phyloP scores from a whole-genome alignment of 1,140 invertebrate genomes.

The Nephotettix cincticeps region DNA sequence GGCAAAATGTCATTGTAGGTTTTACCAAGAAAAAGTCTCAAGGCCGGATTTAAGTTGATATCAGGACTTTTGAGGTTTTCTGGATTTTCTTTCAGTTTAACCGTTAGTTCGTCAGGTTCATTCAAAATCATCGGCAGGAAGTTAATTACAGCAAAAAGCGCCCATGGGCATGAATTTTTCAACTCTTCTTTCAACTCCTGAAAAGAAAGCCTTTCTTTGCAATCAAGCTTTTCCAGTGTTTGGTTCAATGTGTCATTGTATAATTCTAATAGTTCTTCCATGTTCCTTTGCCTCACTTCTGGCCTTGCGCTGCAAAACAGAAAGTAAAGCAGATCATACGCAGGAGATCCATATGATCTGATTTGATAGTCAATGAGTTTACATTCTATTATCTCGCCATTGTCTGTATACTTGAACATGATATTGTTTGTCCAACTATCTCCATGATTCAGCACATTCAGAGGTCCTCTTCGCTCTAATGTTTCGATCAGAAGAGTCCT shows the following conservation, averaged over 20 bases:
- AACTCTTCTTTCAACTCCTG: conserved; percentile 2
- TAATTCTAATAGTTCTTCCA: background rate
- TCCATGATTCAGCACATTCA: conserved; percentile 36
- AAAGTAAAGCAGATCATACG: conserved; percentile 35
- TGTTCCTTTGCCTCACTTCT: background rate
- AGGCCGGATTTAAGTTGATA: background rate
- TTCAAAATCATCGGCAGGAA: background rate
- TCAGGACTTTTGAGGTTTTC: background rate
- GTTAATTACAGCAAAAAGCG: background rate
- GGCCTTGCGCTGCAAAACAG: conserved; percentile 23
- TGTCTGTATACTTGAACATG: conserved; percentile 26
- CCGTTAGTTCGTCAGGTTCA: background rate
- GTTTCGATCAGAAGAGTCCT: background rate
- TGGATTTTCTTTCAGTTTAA: background rate
- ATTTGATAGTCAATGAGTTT: conserved; percentile 32
- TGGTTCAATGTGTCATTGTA: conserved; percentile 15
- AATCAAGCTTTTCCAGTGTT: background rate
- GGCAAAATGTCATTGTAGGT: background rate
- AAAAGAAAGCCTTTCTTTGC: background rate
- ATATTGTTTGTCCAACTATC: conserved; percentile 40
- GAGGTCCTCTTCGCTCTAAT: background rate
- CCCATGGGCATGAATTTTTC: background rate
- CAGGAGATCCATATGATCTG: conserved; percentile 25
- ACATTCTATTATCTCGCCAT: background rate
- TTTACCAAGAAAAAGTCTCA: background rate